A percentile compares a stretch with the other conserved stretches of the same genome.
Evolutionary conservation across 2,888 invertebrate genomes (phyloP).

Genomic region (Chouioia cunea): DNA sequence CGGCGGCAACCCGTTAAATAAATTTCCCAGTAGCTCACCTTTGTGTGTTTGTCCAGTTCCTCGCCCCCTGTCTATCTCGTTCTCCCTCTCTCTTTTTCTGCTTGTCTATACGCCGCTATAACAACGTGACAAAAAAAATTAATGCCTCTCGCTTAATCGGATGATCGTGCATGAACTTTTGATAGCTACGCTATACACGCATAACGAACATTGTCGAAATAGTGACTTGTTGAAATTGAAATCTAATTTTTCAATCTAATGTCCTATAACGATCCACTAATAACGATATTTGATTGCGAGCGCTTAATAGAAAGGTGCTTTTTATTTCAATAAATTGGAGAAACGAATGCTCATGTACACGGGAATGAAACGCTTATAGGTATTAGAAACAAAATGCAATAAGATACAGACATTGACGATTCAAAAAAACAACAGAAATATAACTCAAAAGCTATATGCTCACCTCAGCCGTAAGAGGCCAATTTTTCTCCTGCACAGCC

Average conservation of each 20-base stretch:
- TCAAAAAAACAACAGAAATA: conserved; percentile 12
- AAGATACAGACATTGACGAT: not conserved
- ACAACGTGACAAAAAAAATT: not conserved
- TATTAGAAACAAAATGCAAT: not conserved
- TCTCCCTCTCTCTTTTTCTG: no score
- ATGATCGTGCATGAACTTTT: conserved; percentile 26
- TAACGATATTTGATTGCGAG: no score
- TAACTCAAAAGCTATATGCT: not conserved
- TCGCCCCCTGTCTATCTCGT: not conserved
- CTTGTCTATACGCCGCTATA: no score
- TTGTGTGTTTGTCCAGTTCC: conserved; percentile 11
- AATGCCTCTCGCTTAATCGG: conserved; percentile 23
- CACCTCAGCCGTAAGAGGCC: conserved; percentile 9
- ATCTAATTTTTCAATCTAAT: no score
- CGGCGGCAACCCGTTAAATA: conserved; percentile 25
- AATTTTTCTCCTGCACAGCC: not conserved
- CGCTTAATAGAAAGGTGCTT: not conserved
- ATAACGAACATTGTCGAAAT: no score
- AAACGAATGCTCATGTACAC: no score
- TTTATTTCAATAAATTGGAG: no score
- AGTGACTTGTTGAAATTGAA: no score
- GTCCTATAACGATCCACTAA: no score
- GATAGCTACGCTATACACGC: no score
- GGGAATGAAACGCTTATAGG: not conserved
- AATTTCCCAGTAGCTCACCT: conserved; percentile 24